A percentile compares a stretch with the other conserved stretches of the same genome.
These are phyloP conservation scores for Cephus pygmeus DNA, from an alignment of 2,888 invertebrate species.

Conservation along the genomic window DNA sequence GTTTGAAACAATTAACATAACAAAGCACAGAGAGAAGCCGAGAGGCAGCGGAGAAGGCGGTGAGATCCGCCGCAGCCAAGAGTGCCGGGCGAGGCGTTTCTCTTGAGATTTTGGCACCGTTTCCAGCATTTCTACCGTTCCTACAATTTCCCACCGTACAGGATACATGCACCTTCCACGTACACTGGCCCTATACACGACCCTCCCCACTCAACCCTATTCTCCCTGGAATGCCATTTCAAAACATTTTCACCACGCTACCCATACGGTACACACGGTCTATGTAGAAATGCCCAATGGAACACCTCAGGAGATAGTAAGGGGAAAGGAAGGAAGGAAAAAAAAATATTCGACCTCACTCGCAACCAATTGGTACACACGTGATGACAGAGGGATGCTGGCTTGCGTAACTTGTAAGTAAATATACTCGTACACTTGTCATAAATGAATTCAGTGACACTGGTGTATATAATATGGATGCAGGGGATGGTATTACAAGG, in stretches of 20 bases:
- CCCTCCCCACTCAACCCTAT: constrained; percentile 31
- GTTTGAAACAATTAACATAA: constrained; percentile 65
- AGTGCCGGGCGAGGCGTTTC: constrained; percentile 42
- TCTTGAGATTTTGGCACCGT: constrained; percentile 62
- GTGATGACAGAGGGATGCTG: background rate
- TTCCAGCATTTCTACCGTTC: constrained; percentile 41
- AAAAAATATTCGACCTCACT: background rate
- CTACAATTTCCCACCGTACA: background rate
- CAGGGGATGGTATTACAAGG: background rate
- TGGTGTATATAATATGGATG: background rate
- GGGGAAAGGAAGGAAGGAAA: background rate
- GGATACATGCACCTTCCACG: background rate
- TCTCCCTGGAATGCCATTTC: constrained; percentile 50
- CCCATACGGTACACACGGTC: background rate
- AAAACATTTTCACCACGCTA: constrained; percentile 49
- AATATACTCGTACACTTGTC: background rate
- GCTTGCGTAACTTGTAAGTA: no score
- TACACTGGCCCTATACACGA: no score
- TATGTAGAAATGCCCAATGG: background rate
- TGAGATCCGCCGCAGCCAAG: constrained; percentile 30
- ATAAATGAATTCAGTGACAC: background rate
- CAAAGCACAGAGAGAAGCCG: constrained; percentile 50
- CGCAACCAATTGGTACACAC: background rate
- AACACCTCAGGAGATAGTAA: background rate
- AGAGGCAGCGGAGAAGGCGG: constrained; percentile 26